These are phyloP conservation scores for Ormyrus rosae DNA, from an alignment of 2,888 invertebrate species.

Conservation along the genomic window DNA sequence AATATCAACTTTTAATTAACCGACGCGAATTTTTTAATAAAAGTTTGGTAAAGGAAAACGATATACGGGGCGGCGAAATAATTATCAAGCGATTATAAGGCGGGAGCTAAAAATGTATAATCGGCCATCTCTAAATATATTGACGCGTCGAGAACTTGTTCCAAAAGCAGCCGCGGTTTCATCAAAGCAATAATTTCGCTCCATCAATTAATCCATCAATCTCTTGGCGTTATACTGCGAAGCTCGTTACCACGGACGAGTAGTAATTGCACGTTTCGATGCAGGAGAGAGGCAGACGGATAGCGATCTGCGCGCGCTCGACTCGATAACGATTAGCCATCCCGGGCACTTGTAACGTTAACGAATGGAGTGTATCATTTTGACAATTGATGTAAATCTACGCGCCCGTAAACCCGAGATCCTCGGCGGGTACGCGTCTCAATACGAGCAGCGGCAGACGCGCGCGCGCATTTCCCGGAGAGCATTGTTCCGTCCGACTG, in stretches of 20 bases:
- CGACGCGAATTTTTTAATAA: too few species aligned
- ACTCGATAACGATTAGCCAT: too few species aligned
- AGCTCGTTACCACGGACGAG: neutral
- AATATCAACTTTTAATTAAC: too few species aligned
- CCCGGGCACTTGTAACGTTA: constrained; percentile 10
- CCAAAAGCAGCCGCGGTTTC: neutral
- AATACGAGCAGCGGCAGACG: neutral
- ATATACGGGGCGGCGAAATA: too few species aligned
- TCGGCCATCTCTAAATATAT: too few species aligned
- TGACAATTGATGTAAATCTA: constrained; percentile 26
- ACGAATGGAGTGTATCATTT: constrained; percentile 39
- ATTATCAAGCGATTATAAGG: too few species aligned
- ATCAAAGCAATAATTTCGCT: neutral
- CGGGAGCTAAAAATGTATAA: too few species aligned
- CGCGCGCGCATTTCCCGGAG: too few species aligned
- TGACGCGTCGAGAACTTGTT: too few species aligned
- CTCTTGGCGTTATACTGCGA: neutral
- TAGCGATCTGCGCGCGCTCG: too few species aligned
- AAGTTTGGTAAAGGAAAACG: too few species aligned
- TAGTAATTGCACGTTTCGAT: constrained; percentile 19
- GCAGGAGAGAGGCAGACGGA: neutral
- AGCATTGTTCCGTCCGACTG: too few species aligned
- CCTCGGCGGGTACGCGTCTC: neutral
- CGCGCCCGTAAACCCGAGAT: neutral
- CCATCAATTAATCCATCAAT: constrained; percentile 13